Base-by-base conservation (phyloP, 1,140 invertebrate species). In the Camponotus pennsylvanicus region DNA sequence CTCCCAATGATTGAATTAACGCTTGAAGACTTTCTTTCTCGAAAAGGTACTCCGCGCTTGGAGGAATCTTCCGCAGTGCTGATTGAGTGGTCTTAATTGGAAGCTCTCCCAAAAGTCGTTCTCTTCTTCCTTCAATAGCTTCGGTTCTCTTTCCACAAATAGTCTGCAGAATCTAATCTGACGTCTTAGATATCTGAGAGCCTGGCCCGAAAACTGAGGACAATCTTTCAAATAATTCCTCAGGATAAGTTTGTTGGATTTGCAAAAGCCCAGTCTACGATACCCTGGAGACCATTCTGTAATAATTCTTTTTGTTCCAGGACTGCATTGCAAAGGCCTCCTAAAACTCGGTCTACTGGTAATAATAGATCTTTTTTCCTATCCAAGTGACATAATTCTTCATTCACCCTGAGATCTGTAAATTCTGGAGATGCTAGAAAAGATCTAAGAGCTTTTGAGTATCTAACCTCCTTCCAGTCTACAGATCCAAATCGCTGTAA, bases 281-380 rank as follows among this genome's bases (percentile, higher is more conserved):
- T 59, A 9, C 55, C 7, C n/a, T 59, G 55, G n/a, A 59, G 55
- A 1, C 7, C n/a, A 27, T 0, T 59, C 7, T 59, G n/a, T 59
- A 59, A 59, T 59, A 59, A 59, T 59, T 59, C 55, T 59, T 21
- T 59, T n/a, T 59, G 55, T 59, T 59, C n/a, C 7, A 59, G n/a
- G 55, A 21, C n/a, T 21, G 55, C 55, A 21, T 59, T 59, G n/a
- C 18, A 59, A 21, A 59, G 55, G n/a, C 55, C 55, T 21, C 6
- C 55, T 59, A 59, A 59, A 59, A 59, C 55, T 59, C 55, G 55
- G 18, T 59, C 55, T 59, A 59, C 3, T 21, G 55, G 55, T 59
- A 59, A 59, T 59, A 59, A 21, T n/a, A 21, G 7, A 21, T 59
- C n/a, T 59, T 21, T 59, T 9, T 59, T 59, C n/a, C n/a, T 59